phyloP scores from a whole-genome alignment of 2,797 vertebrate species.

The Enteromius paludinosus region DNA sequence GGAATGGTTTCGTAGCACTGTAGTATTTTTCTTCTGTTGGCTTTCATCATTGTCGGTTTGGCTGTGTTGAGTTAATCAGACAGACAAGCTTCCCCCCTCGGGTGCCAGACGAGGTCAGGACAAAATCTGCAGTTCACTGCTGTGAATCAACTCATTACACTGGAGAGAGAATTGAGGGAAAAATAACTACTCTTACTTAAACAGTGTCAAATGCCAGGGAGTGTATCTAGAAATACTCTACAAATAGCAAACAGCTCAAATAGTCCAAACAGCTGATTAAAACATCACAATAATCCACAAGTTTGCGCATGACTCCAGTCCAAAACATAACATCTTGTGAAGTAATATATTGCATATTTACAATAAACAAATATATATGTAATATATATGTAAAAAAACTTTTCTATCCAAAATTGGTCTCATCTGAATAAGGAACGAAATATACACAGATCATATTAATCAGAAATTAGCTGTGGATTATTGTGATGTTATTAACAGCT shows the following conservation, averaged over 20 bases:
- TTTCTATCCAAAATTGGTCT: not conserved
- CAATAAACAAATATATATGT: too few species aligned
- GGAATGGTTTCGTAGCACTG: slow-evolving; percentile 28
- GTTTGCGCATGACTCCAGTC: too few species aligned
- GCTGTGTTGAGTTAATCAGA: slow-evolving; percentile 32
- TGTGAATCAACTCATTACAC: slow-evolving; percentile 38
- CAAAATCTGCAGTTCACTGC: slow-evolving; percentile 28
- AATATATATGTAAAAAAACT: too few species aligned
- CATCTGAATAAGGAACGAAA: not conserved
- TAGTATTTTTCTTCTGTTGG: slow-evolving; percentile 46
- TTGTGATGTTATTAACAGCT: not conserved
- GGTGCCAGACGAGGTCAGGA: slow-evolving; percentile 43
- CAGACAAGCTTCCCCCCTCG: slow-evolving; percentile 23
- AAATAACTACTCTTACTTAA: slow-evolving; percentile 24
- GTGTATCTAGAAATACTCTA: not conserved
- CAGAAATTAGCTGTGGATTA: not conserved
- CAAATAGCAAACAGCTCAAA: too few species aligned
- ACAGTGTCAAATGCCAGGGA: not conserved
- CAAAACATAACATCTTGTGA: too few species aligned
- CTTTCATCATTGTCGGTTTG: slow-evolving; percentile 48
- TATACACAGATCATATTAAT: not conserved
- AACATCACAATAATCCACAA: too few species aligned
- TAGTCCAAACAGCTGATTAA: too few species aligned
- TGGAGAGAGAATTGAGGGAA: slow-evolving; percentile 14
- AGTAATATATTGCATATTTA: too few species aligned